Evolutionary conservation across 1,140 invertebrate genomes (phyloP).

Genomic region (Propsilocerus akamusi): DNA sequence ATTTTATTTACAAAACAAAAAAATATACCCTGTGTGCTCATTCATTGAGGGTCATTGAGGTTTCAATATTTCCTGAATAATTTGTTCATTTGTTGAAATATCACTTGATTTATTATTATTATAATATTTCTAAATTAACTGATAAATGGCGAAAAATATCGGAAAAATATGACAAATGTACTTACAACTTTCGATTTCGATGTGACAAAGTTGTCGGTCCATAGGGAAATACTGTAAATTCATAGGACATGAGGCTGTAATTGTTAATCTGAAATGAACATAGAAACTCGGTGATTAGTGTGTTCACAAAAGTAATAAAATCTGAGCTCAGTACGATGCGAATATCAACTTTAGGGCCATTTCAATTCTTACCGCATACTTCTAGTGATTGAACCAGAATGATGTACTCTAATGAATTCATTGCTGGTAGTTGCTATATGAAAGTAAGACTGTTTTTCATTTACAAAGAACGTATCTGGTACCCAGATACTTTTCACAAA

Average conservation of each 20-base stretch:
- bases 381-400: conserved; percentile 82
- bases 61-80: too few relatives aligned
- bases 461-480: conserved; percentile 95
- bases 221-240: conserved; percentile 94
- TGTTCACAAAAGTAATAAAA: background rate
- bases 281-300: background rate
- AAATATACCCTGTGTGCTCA: too few relatives aligned
- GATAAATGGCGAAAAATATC: background rate
- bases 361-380: conserved; percentile 83
- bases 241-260: conserved; percentile 95
- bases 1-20: too few relatives aligned
- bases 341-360: background rate
- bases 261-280: conserved; percentile 64
- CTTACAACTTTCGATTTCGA: conserved; percentile 98
- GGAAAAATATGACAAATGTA: conserved; percentile 28
- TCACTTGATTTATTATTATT: too few relatives aligned
- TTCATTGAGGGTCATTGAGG: too few relatives aligned
- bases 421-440: conserved; percentile 94
- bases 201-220: conserved; percentile 90
- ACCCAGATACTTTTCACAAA: conserved; percentile 97
- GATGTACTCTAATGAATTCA: conserved; percentile 90
- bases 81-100: too few relatives aligned
- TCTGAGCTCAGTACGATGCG: background rate
- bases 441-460: conserved; percentile 97
- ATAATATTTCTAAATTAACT: background rate